These are phyloP conservation scores for Acrocephalus kingi DNA, from an alignment of 2,113 vertebrate species.

Conservation along the genomic window DNA sequence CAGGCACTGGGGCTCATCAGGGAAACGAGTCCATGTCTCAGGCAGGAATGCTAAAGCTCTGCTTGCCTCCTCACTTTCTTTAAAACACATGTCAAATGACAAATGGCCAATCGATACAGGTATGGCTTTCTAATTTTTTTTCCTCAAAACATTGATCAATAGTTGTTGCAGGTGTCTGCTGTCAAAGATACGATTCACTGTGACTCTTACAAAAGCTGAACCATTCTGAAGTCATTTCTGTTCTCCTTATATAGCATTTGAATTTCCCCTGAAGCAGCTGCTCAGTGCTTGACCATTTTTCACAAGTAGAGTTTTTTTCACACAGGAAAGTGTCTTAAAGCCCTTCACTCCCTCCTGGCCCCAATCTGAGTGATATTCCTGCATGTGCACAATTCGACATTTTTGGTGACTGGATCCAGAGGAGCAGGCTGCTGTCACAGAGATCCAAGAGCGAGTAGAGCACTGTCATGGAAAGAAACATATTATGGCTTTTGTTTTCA, in stretches of 20 bases:
- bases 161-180: not conserved
- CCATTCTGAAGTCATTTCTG: not conserved
- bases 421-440: not conserved
- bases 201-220: not conserved
- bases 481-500: not conserved
- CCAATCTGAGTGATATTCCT: not conserved
- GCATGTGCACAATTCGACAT: not conserved
- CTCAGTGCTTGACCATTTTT: not conserved
- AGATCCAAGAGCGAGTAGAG: not conserved
- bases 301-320: not conserved
- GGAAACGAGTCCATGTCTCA: not conserved
- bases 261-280: constrained; percentile 6
- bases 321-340: not conserved
- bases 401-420: not conserved
- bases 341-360: not conserved
- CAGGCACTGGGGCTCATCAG: not conserved
- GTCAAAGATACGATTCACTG: constrained; percentile 10
- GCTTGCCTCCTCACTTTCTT: not conserved
- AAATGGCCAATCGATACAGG: not conserved
- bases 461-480: not conserved
- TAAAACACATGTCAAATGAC: not conserved
- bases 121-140: not conserved
- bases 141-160: not conserved
- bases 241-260: not conserved
- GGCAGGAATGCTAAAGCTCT: not conserved